Base-by-base conservation (phyloP, 2,797 vertebrate genomes). In the Lepus townsendii region DNA sequence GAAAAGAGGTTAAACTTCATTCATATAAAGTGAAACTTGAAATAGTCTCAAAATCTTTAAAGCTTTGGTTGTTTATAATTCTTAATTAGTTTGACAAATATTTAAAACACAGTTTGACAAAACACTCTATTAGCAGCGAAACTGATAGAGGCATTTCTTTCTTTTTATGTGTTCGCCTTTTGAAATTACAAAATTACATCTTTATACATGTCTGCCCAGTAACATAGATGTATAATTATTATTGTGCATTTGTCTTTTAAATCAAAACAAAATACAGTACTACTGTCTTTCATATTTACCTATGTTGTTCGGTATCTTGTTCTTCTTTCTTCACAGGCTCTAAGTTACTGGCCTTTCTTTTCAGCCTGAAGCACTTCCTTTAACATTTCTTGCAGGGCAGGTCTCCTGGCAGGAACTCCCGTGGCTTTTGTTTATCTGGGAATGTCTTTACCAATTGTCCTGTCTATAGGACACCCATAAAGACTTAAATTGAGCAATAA, bases 171-270 rank as follows among this genome's bases (percentile, higher is more conserved):
- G 54, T 57, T 57, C 4, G 7, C 16, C 19, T 57, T 57, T 57
- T 57, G 54, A 57, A 47, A 47, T 47, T 47, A 47, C 7, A 47
- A 83, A 5, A 82, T 88, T 76, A 50, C 7, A 50, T 88, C 47
- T 95, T 96, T 84, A 77, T 66, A n/a, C 50, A 62, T 69, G 11
- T 65, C 3, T 77, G 6, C 1, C 26, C 42, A 60, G 69, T 73
- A 69, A 54, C 19, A 16, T 83, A 83, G 85, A 65, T 88, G 69
- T 88, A 27, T 83, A 66, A 19, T 89, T 88, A 72, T 19, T 77
- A 20, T 82, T 77, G 26, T 86, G 13, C 47, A 66, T 42, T 76
- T 88, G 12, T 62, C 26, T 63, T 88, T 91, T 84, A 89, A 91
- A 57, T 93, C 20, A 19, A 86, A 79, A 30, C 30, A 75, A 73